Evolutionary conservation across 2,797 vertebrate genomes (phyloP).

Genomic region (Leontocebus nigricollis): DNA sequence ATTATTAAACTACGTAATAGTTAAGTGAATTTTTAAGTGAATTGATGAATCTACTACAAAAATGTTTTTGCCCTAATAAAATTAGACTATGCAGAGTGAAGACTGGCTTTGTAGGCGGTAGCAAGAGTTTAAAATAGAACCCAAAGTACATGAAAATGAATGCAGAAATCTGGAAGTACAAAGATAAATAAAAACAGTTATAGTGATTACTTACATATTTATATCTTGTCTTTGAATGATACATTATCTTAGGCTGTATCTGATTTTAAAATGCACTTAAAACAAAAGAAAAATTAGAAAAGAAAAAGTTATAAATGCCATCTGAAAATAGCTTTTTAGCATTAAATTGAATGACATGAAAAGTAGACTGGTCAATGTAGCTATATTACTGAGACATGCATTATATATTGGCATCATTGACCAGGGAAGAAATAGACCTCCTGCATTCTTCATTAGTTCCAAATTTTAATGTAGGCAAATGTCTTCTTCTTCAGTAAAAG

Average conservation of each 20-base stretch:
- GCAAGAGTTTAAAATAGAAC: constrained; percentile 8
- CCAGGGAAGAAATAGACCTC: rapidly evolving
- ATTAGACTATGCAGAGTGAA: background rate
- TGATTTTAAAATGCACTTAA: constrained; percentile 14
- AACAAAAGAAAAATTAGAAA: background rate
- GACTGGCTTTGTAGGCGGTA: background rate
- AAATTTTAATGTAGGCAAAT: background rate
- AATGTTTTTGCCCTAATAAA: background rate
- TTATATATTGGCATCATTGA: background rate
- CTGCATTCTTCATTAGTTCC: background rate
- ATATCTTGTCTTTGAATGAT: background rate
- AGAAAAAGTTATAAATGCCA: background rate
- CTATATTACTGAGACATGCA: background rate
- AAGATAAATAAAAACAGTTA: constrained; percentile 2
- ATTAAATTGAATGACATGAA: background rate
- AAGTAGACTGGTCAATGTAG: background rate
- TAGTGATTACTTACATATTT: background rate
- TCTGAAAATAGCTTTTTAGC: background rate
- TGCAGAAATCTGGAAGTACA: background rate
- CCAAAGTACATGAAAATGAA: background rate
- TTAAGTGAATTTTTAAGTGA: background rate
- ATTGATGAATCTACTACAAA: constrained; percentile 12
- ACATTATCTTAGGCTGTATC: background rate
- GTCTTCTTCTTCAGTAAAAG: background rate
- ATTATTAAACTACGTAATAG: background rate